Conservation (phyloP, 2,113 vertebrate species). For the Tragelaphus imberbis region DNA sequence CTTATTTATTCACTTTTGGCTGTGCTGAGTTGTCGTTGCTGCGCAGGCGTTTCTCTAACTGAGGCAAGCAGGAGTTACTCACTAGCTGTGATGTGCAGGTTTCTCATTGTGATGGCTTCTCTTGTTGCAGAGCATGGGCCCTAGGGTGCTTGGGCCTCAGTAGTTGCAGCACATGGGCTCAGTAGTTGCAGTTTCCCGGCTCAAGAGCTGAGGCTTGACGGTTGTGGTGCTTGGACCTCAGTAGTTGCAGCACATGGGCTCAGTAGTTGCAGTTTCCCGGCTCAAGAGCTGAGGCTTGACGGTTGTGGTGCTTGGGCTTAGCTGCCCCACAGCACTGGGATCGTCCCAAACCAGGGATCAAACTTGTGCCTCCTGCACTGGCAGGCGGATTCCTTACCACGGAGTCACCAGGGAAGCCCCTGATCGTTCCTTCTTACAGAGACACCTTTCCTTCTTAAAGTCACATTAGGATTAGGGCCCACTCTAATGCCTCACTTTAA, state of each 20-base stretch:
- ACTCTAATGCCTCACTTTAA: background rate
- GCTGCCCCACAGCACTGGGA: background rate
- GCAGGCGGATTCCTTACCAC: background rate
- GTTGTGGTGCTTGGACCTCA: background rate
- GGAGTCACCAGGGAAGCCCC: background rate
- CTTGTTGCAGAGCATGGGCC: background rate
- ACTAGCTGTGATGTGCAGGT: background rate
- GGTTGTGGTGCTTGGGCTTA: background rate
- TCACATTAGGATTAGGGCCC: background rate
- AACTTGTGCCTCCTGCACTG: background rate
- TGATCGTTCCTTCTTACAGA: background rate
- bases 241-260: background rate
- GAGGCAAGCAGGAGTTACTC: background rate
- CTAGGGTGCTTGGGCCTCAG: background rate
- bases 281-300: background rate
- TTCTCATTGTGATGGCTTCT: background rate
- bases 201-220: background rate
- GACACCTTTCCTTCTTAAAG: background rate
- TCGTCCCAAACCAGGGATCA: background rate
- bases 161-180: background rate
- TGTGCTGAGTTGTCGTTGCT: background rate
- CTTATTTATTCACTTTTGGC: background rate
- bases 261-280: background rate
- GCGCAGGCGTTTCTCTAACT: fast-evolving
- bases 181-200: background rate